These are phyloP conservation scores for Heliothis peltigera DNA, from an alignment of 2,888 invertebrate species.

Conservation along the genomic window DNA sequence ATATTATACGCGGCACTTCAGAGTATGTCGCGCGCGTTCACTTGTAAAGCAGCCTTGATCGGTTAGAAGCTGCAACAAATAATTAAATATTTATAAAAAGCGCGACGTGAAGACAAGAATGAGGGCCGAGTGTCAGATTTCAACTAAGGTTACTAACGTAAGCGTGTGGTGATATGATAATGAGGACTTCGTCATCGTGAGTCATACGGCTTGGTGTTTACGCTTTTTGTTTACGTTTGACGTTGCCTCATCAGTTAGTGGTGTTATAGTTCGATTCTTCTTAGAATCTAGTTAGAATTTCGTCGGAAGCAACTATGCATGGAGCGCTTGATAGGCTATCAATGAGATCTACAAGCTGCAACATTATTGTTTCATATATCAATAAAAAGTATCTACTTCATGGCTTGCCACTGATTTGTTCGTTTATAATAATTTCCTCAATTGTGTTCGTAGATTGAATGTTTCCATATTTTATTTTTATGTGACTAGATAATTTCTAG, in stretches of 20 bases:
- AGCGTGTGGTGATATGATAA: slow-evolving; percentile 84
- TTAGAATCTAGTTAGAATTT: slow-evolving; percentile 75
- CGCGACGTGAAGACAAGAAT: slow-evolving; percentile 74
- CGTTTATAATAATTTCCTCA: slow-evolving; percentile 53
- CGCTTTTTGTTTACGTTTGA: slow-evolving; percentile 86
- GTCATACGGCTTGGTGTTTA: slow-evolving; percentile 86
- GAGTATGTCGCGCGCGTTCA: slow-evolving; percentile 79
- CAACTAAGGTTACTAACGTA: slow-evolving; percentile 82
- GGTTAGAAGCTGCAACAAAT: slow-evolving; percentile 69
- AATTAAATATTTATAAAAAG: slow-evolving; percentile 62
- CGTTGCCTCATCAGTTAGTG: slow-evolving; percentile 68
- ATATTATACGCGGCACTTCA: slow-evolving; percentile 71
- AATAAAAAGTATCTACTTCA: slow-evolving; percentile 48
- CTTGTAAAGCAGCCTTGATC: slow-evolving; percentile 76
- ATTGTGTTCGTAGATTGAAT: slow-evolving; percentile 51
- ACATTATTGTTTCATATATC: slow-evolving; percentile 59
- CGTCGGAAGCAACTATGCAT: slow-evolving; percentile 78
- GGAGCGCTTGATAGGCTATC: slow-evolving; percentile 70
- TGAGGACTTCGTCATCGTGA: slow-evolving; percentile 88
- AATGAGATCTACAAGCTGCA: slow-evolving; percentile 62
- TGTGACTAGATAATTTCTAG: slow-evolving; percentile 5
- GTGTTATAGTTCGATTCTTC: slow-evolving; percentile 70
- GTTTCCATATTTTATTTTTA: slow-evolving; percentile 22
- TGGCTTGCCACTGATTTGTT: slow-evolving; percentile 60
- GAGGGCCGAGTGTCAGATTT: slow-evolving; percentile 79